phyloP scores from a whole-genome alignment of 2,113 vertebrate species.

The Percopsis transmontana region DNA sequence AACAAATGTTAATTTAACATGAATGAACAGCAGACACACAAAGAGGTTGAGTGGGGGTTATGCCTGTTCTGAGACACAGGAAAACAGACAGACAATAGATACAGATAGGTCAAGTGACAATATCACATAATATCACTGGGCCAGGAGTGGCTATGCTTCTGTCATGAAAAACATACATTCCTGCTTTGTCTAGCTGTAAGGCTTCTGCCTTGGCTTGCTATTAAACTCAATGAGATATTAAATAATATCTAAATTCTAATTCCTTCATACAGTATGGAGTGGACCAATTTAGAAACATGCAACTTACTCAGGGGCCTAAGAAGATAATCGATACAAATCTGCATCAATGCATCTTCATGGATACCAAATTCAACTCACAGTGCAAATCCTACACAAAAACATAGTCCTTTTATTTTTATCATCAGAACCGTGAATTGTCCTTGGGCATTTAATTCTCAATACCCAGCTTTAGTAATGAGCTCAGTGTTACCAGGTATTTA shows the following conservation, averaged over 20 bases:
- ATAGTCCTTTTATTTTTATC: slow-evolving; percentile 42
- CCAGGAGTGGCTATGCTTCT: too few species aligned
- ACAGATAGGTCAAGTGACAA: too few species aligned
- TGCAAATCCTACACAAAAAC: slow-evolving; percentile 13
- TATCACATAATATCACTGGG: neutral
- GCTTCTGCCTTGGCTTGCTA: too few species aligned
- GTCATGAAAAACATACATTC: too few species aligned
- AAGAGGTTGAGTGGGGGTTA: too few species aligned
- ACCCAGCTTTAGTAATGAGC: slow-evolving; percentile 16
- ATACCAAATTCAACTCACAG: slow-evolving; percentile 15
- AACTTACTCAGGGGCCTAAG: slow-evolving; percentile 32
- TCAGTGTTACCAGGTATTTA: slow-evolving; percentile 30
- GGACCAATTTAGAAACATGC: slow-evolving; percentile 52
- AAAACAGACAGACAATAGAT: too few species aligned
- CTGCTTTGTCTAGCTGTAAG: too few species aligned
- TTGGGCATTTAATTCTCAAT: slow-evolving; percentile 30
- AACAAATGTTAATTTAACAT: too few species aligned
- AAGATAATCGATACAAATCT: slow-evolving; percentile 49
- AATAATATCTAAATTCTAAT: too few species aligned
- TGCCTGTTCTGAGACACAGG: too few species aligned
- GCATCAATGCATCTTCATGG: slow-evolving; percentile 40
- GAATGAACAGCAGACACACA: too few species aligned
- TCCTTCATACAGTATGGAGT: slow-evolving; percentile 50
- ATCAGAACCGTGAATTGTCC: slow-evolving; percentile 33
- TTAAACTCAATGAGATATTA: too few species aligned